Evolutionary conservation across 2,113 vertebrate species (phyloP).

Genomic region (Crotalus horridus): DNA sequence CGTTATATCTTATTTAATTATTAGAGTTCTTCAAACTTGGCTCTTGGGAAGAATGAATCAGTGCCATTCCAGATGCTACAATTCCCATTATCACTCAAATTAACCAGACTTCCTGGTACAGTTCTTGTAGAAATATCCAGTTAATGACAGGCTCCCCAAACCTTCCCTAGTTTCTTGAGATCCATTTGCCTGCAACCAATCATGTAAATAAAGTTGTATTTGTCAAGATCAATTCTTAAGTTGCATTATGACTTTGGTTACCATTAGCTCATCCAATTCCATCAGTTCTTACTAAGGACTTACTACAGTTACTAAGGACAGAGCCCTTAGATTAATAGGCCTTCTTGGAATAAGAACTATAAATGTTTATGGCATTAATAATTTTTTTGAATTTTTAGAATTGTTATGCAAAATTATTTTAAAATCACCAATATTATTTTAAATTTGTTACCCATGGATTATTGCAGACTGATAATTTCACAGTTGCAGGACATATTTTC

Average conservation of each 20-base stretch:
- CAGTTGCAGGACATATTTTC: not conserved
- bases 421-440: not conserved
- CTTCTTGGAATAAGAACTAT: not conserved
- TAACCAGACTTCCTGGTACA: not conserved
- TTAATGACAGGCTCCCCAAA: not conserved
- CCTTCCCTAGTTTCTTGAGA: not conserved
- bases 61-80: not conserved
- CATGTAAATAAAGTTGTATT: not conserved
- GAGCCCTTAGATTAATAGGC: no score
- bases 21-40: not conserved
- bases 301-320: not conserved
- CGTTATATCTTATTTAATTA: not conserved
- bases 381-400: not conserved
- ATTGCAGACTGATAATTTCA: conserved; percentile 7
- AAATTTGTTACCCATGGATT: not conserved
- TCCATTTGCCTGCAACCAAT: not conserved
- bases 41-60: not conserved
- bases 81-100: not conserved
- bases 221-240: not conserved
- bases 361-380: not conserved
- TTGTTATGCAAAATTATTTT: not conserved
- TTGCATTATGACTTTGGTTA: not conserved
- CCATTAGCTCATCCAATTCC: not conserved
- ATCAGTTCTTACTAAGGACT: not conserved
- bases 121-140: not conserved